These are phyloP conservation scores for Sesamia nonagrioides DNA, from an alignment of 1,140 invertebrate genomes.

Conservation along the genomic window DNA sequence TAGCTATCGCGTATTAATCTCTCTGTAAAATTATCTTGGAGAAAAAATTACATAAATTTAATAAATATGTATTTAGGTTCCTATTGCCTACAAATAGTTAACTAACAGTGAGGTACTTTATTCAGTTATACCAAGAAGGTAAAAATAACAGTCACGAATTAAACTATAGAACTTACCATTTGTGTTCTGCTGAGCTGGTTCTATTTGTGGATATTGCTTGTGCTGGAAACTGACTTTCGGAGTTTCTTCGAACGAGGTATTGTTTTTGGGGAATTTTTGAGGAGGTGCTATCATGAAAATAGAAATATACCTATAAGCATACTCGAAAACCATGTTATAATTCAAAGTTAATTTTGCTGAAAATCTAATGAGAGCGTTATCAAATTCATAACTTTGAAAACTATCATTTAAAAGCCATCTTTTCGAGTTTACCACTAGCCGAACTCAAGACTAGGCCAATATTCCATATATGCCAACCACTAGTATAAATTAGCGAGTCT, in stretches of 20 bases:
- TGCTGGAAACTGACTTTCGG: neutral
- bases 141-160: neutral
- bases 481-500: constrained; percentile 10
- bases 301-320: neutral
- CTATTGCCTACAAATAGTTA: too few species aligned
- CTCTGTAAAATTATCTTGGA: too few species aligned
- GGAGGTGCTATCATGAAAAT: constrained; percentile 6
- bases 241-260: neutral
- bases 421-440: neutral
- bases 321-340: too few species aligned
- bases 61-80: too few species aligned
- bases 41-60: too few species aligned
- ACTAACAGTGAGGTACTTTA: too few species aligned
- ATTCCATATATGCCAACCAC: neutral
- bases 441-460: neutral
- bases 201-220: neutral
- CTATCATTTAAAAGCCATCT: neutral
- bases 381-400: too few species aligned
- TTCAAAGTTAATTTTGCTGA: too few species aligned
- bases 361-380: neutral
- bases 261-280: constrained; percentile 3
- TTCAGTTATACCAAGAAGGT: neutral
- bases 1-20: too few species aligned
- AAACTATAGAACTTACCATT: constrained; percentile 26
- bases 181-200: neutral